A percentile compares a stretch with the other conserved stretches of the same genome.
phyloP scores from a whole-genome alignment of 2,797 vertebrate species.

The Lagodon rhomboides region DNA sequence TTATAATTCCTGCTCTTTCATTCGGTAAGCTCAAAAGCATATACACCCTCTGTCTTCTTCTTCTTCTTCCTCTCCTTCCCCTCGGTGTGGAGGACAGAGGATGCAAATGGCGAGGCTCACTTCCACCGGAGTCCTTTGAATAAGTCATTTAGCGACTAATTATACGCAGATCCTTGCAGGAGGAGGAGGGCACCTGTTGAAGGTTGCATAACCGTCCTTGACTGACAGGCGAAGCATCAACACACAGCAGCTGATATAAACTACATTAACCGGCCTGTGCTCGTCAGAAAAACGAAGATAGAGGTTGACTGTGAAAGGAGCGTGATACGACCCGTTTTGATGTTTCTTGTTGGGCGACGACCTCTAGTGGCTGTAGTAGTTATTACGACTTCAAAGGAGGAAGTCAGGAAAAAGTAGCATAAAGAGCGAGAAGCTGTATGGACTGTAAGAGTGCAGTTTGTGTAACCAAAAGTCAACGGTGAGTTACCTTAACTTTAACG shows the following conservation, averaged over 20 bases:
- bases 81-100: not conserved
- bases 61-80: not conserved
- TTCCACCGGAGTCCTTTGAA: constrained; percentile 78
- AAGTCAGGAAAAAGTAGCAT: too few relatives aligned
- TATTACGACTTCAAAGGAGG: too few relatives aligned
- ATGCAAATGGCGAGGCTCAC: constrained; percentile 53
- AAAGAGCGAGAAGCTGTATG: too few relatives aligned
- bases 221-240: not conserved
- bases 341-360: too few relatives aligned
- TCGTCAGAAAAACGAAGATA: too few relatives aligned
- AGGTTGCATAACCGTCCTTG: constrained; percentile 43
- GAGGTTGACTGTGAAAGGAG: too few relatives aligned
- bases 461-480: too few relatives aligned
- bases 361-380: too few relatives aligned
- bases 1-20: constrained; percentile 45
- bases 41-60: not conserved
- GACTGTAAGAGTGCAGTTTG: too few relatives aligned
- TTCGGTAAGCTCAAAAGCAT: constrained; percentile 7
- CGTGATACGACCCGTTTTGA: too few relatives aligned
- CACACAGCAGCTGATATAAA: not conserved
- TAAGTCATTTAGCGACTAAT: constrained; percentile 84
- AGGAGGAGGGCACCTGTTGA: constrained; percentile 67
- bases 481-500: too few relatives aligned
- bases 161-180: constrained; percentile 74
- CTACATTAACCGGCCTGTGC: not conserved